Base-by-base conservation (phyloP, 2,888 invertebrate species). In the Tetragonisca angustula region DNA sequence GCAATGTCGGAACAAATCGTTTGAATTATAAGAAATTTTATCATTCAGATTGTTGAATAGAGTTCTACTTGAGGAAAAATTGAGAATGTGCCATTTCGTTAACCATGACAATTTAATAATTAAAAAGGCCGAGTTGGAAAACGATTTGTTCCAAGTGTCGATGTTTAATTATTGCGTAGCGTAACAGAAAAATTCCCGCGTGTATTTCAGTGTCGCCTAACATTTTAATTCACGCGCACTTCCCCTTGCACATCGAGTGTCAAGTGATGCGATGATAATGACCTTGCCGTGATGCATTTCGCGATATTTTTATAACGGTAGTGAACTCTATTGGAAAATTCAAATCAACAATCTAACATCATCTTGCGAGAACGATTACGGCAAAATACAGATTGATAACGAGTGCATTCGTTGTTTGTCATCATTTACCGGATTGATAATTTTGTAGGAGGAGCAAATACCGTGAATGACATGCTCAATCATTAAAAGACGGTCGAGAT, bases 201-300 rank as follows among this genome's bases (percentile, higher is more conserved):
- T 27, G 52, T 21, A 52, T 56, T 62, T 68, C 36, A 69, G 54
- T 62, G 43, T 65, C 36, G 36, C 17, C 50, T 27, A 36, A 71
- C 70, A 52, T 81, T 81, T 72, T 71, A 61, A 81, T 81, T 72
- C 67, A 24, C 59, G 65, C 50, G 76, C 36, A 61, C 61, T 71
- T 77, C 80, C 80, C 52, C 67, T 61, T 43, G 64, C 65, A 68
- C 69, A 76, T 52, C 19, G 27, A 43, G 69, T 43, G 69, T 49
- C 36, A 70, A 79, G 68, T 69, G 75, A 76, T 56, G 69, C 67
- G 69, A 79, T 54, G 69, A 72, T 71, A 71, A 67, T 61, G 76
- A 61, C 52, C 61, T 61, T 65, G 59, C 59, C 19, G 17, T 15
- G 54, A 67, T 65, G n/a, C 36, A 43, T 52, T 81, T 81, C 59